These are phyloP conservation scores for Magallana nippona DNA, from an alignment of 2,888 invertebrate species.

Conservation along the genomic window DNA sequence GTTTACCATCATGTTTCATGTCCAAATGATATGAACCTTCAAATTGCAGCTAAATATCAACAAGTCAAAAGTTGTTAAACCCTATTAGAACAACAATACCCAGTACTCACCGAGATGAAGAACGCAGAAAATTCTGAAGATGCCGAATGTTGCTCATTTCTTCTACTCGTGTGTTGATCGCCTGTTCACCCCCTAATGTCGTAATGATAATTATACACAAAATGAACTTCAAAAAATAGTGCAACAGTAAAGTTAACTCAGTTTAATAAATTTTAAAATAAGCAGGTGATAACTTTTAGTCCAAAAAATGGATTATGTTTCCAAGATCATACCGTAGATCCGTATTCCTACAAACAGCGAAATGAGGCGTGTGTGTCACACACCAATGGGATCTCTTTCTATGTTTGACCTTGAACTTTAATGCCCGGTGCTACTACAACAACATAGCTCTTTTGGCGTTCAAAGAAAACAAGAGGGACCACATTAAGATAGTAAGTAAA, in stretches of 20 bases:
- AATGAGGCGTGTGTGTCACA: neutral
- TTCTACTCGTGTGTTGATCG: neutral
- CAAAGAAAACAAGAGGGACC: neutral
- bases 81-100: neutral
- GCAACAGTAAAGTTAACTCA: too few relatives aligned
- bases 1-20: neutral
- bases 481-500: slow-evolving; percentile 10
- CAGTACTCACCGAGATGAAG: neutral
- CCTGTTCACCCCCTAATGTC: neutral
- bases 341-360: neutral
- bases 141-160: neutral
- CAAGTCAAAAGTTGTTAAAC: neutral
- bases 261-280: too few relatives aligned
- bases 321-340: too few relatives aligned
- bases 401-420: slow-evolving; percentile 7
- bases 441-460: too few relatives aligned
- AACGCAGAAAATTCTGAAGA: slow-evolving; percentile 4
- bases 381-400: neutral
- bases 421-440: neutral
- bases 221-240: neutral
- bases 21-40: neutral
- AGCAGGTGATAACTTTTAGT: too few relatives aligned
- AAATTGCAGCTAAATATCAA: neutral
- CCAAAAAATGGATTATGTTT: too few relatives aligned
- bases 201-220: neutral